Evolutionary conservation across 2,888 invertebrate genomes (phyloP), one percentile per base, ranked within the genome.

Genomic region (Eurytoma californica): DNA sequence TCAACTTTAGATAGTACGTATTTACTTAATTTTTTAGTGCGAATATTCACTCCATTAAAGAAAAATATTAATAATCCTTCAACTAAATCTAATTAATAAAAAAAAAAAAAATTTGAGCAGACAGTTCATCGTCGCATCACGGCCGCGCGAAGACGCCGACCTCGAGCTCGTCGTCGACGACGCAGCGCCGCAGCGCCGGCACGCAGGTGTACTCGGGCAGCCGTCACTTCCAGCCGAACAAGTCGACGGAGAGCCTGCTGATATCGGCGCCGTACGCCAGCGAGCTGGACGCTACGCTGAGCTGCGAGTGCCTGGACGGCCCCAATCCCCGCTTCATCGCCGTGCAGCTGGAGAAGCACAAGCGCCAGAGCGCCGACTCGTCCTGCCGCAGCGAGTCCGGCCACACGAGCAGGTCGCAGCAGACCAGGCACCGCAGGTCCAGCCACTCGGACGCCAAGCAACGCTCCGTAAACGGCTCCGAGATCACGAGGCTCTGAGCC

Each of bases 201-300:
- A 91, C 82, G 88, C 91, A 70, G 77, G 86, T 13, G 91, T 91
- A 82, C 91, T 91, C 77, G 91, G 91, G 83, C 91, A 91, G 83
- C 76, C 60, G 67, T 0, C 92, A 93, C 89, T 90, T 94, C 88
- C 90, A 94, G 88, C 89, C 95, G 0, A 95, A 95, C 1, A 96
- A 96, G 18, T 96, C 96, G 0, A 95, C 96, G 0, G 96, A 96
- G 89, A 96, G 95, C 87, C 91, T 96, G 24, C 91, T 95, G 24
- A 92, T 95, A 61, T 93, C 94, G 20, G 92, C 94, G 2, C 94
- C 94, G 83, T 94, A 94, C 86, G 93, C 93, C 82, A 90, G 92
- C 67, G 92, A 93, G 0, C 92, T 94, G 0, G 95, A 95, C 85
- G 94, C 94, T 3, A 93, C 94, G 85, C 88, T 94, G 7, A 94